phyloP scores from a whole-genome alignment of 2,797 vertebrate species.

The Melanogrammus aeglefinus region DNA sequence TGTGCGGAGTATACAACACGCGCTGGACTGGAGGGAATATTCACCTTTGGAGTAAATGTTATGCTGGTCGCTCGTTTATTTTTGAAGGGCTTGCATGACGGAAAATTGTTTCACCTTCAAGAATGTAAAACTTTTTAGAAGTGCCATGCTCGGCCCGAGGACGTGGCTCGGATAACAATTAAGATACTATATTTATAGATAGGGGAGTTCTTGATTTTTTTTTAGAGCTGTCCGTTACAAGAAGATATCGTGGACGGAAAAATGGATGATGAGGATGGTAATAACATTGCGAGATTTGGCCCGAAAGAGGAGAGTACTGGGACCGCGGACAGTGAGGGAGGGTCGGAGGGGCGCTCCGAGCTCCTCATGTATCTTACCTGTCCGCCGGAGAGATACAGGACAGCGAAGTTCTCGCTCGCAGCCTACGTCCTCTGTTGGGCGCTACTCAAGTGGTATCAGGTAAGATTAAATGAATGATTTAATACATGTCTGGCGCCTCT shows the following conservation, averaged over 20 bases:
- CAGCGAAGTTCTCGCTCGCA: slow-evolving; percentile 64
- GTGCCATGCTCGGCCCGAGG: neutral
- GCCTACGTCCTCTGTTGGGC: slow-evolving; percentile 71
- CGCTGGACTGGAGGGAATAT: neutral
- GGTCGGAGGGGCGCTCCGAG: neutral
- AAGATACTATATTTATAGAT: neutral
- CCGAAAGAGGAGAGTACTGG: neutral
- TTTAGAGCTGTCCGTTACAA: neutral
- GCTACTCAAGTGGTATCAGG: slow-evolving; percentile 75
- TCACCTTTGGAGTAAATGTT: neutral
- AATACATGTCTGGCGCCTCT: neutral
- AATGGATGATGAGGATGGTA: slow-evolving; percentile 12
- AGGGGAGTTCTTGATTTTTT: neutral
- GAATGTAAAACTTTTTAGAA: neutral
- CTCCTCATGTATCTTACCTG: slow-evolving; percentile 41
- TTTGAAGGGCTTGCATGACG: neutral
- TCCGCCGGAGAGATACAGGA: slow-evolving; percentile 62
- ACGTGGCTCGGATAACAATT: neutral
- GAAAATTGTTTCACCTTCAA: neutral
- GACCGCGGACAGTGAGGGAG: neutral
- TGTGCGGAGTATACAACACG: neutral
- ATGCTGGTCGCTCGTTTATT: neutral
- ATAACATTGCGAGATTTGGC: neutral
- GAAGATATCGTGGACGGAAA: neutral
- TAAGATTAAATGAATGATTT: slow-evolving; percentile 43